Base-by-base conservation (phyloP, 2,888 invertebrate genomes). In the Leptinotarsa juncta region DNA sequence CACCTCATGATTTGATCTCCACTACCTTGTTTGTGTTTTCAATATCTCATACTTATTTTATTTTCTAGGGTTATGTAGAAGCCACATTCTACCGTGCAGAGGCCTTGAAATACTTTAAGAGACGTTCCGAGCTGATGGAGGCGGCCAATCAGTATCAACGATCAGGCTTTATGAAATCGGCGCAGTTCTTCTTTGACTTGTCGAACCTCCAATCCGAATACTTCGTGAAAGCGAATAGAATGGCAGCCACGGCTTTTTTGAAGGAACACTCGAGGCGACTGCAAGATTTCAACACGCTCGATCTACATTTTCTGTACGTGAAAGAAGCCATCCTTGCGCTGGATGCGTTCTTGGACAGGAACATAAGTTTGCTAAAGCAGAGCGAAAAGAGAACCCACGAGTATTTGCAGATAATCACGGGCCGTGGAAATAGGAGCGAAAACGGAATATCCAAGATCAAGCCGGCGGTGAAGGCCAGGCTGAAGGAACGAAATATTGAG, bases 281-380 rank as follows among this genome's bases (percentile, higher is more conserved):
- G 80, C 81, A 90, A 65, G 88, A 89, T 81, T 88, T 89, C 10
- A 88, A 89, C n/a, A 91, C 93, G 0, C 87, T 97, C 14, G 97
- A 97, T 86, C 89, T 97, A 2, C 97, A 97, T 85, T 93, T 91
- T 84, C 87, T 96, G 55, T 93, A 91, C 79, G 93, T 95, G 0
- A 87, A 90, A 18, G 96, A 96, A 86, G 96, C 96, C 0, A 86
- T 92, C 26, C 90, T 91, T 68, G 90, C 92, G 0, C 82, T 95
- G 16, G 94, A 95, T 79, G 81, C 94, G 7, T 95, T 94, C 83
- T 84, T 95, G 0, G 94, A 94, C 82, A 87, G 89, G 3, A 92
- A 93, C 79, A 92, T 94, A 2, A 88, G 89, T 18, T 87, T 89
- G 50, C 83, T 94, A 53, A 86, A 85, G 23, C 85, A 81, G 81